Evolutionary conservation across 2,888 invertebrate species (phyloP), one percentile per base, ranked within the genome.

Genomic region (Nemotelus pantherinus): DNA sequence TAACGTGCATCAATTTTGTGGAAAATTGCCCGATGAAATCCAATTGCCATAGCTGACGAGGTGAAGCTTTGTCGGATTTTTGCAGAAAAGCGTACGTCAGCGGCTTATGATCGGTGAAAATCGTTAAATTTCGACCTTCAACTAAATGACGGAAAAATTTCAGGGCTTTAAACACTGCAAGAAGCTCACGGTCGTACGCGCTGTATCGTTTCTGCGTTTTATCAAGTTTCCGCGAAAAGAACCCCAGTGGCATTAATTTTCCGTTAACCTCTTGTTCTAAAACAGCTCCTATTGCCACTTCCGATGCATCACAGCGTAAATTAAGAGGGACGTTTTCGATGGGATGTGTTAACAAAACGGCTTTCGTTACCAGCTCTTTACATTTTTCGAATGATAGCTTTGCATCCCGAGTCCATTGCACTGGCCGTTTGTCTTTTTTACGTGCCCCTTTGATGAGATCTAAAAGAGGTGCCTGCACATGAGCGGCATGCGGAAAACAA

Each of bases 381-480:
- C 79, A 80, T 2, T 71, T 10, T 2, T 80, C 55, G 58, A 82
- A 82, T 7, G 82, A 80, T n/a, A 58, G 9, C 47, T 79, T 48
- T 2, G 79, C 44, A 50, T 77, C 79, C 9, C 41, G 7, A 10
- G 82, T 80, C 81, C 82, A 81, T 3, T 39, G 41, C 3, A 82
- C 75, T 39, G 79, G 79, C 39, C 78, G 10, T 39, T 81, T 80
- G 63, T 81, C 80, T 2, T 77, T 81, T 72, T 80, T 82, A 6
- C 75, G 80, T 3, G 81, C 68, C 0, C 79, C 58, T 6, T 74
- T 7, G 3, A 77, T 76, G 25, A 76, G 67, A 4, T 77, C 58
- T 2, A 77, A 63, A 0, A 80, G 71, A 0, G 79, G 79, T 10
- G 71, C 77, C 76, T 82, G 82, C 9, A 70, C 71, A 68, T 71